Evolutionary conservation across 2,888 invertebrate species (phyloP).

Genomic region (Malachius bipustulatus): DNA sequence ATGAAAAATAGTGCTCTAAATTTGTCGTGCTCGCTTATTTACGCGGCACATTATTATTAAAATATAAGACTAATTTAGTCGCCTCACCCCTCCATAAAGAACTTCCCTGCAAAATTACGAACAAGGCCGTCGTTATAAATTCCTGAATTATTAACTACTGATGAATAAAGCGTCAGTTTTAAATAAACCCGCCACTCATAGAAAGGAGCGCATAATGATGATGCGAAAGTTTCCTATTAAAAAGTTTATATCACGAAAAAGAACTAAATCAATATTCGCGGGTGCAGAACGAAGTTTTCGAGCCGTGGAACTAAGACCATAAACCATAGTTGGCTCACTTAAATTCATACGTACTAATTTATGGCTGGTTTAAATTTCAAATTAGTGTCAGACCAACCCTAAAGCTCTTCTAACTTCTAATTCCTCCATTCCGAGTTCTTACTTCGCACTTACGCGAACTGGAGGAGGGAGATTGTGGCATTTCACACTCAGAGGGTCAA

Average conservation of each 20-base stretch:
- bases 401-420: conserved; percentile 31
- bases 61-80: neutral
- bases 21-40: too few relatives aligned
- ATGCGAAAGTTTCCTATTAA: conserved; percentile 11
- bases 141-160: conserved; percentile 1
- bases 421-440: conserved; percentile 30
- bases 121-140: neutral
- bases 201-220: neutral
- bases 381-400: conserved; percentile 33
- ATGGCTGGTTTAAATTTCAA: conserved; percentile 35
- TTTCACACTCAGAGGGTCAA: conserved; percentile 23
- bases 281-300: conserved; percentile 21
- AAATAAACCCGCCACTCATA: neutral
- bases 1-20: too few relatives aligned
- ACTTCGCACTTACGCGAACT: conserved; percentile 26
- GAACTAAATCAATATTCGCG: conserved; percentile 19
- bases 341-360: conserved; percentile 35
- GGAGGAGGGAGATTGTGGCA: conserved; percentile 23
- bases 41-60: too few relatives aligned
- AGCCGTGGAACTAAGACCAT: conserved; percentile 20
- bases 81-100: neutral
- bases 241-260: conserved; percentile 16
- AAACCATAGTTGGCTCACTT: conserved; percentile 26
- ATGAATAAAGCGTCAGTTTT: neutral
- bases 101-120: neutral